Percentiles rank a stretch among this genome's conserved stretches.
These are phyloP conservation scores for Dyspetes luteomarginatus DNA, from an alignment of 2,888 invertebrate species.

Conservation along the genomic window DNA sequence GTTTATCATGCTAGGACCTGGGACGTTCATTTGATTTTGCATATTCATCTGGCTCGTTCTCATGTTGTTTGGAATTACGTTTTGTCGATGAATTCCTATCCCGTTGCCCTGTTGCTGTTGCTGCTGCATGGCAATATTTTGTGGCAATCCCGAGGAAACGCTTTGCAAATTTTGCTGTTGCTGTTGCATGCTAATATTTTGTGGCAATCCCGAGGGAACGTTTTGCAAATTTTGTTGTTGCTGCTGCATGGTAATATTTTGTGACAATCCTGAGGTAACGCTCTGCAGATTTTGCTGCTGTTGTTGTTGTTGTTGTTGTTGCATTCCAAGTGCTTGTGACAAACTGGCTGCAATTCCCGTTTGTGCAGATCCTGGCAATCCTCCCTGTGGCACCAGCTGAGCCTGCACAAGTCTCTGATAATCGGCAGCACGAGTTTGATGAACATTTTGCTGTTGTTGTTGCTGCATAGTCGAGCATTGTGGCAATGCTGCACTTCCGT, in stretches of 20 bases:
- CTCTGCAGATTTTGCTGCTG: constrained; percentile 57
- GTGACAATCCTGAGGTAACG: constrained; percentile 63
- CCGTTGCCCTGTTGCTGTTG: constrained; percentile 68
- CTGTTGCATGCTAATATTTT: constrained; percentile 65
- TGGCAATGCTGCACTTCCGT: constrained; percentile 44
- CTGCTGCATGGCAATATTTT: constrained; percentile 65
- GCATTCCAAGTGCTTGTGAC: constrained; percentile 50
- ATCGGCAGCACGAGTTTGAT: constrained; percentile 49
- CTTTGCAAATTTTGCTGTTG: constrained; percentile 58
- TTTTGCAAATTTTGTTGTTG: constrained; percentile 53
- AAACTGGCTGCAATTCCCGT: constrained; percentile 30
- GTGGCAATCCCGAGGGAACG: constrained; percentile 63
- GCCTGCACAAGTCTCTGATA: constrained; percentile 56
- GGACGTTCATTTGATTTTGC: constrained; percentile 71
- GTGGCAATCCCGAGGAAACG: constrained; percentile 63
- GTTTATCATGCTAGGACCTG: constrained; percentile 65
- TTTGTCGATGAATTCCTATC: constrained; percentile 70
- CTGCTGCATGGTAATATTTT: constrained; percentile 67
- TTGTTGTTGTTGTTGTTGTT: constrained; percentile 41
- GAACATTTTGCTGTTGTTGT: constrained; percentile 60
- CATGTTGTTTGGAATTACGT: constrained; percentile 65
- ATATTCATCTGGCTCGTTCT: constrained; percentile 69
- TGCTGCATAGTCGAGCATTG: constrained; percentile 57
- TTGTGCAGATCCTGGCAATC: constrained; percentile 32
- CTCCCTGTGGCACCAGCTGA: constrained; percentile 44